Evolutionary conservation across 2,797 vertebrate genomes (phyloP), one percentile per base, ranked within the genome.

Genomic region (Numenius phaeopus): DNA sequence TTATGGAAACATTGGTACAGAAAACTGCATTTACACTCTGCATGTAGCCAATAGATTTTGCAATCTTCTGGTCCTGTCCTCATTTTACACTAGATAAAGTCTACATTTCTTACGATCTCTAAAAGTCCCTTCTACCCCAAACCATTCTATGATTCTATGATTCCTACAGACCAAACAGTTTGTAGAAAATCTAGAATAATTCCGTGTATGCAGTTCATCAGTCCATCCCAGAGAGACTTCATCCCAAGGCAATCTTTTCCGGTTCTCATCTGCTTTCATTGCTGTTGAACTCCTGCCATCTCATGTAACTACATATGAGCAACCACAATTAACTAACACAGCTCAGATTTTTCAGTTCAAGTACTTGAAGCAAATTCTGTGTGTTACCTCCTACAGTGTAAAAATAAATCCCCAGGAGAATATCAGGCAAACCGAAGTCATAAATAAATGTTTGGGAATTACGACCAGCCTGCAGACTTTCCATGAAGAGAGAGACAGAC

Each of bases 371-470:
- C 11, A 89, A 92, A 89, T 87, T 89, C 50, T 92, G 24, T 80
- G 52, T 84, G 62, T 92, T 93, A 64, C 19, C 13, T 88, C 66
- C 30, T 87, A 80, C 54, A 83, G 64, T 0, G 3, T 54, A 67
- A 87, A 93, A 89, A 90, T 49, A 61, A 75, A 54, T 58, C 84
- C 70, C 83, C 40, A 71, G 50, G 34, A 88, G 55, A 85, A 65
- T 52, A 52, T 32, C 29, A 84, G 71, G 47, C 50, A 94, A 96
- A 93, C 13, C 37, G 24, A 83, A 80, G 46, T 85, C 24, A 61
- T 90, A 94, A 94, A 94, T 92, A 90, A 82, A 77, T 54, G 40
- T 85, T 70, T 57, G 55, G 54, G 93, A 93, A 87, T 83, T 75
- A 67, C 0, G 0, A 40, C 14, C 55, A 94, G 66, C n/a, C 21